Base-by-base conservation (phyloP, 2,113 vertebrate genomes). In the Heterotis niloticus region DNA sequence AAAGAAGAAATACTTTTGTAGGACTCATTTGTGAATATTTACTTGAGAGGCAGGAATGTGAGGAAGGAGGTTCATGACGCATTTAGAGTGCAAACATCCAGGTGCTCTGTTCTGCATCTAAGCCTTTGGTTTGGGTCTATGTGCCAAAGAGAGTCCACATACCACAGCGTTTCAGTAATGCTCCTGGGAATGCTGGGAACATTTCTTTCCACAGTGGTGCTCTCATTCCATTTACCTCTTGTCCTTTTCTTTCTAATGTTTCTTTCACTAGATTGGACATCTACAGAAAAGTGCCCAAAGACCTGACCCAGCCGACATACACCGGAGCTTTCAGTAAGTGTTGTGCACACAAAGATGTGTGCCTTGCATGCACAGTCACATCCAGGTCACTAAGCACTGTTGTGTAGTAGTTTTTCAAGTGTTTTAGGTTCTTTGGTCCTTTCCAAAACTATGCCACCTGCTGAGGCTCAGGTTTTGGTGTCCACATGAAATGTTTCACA, bases 251-350 rank as follows among this genome's bases (percentile, higher is more conserved):
- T 81, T 81, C 83, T 76, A 77, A 74, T 62, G 51, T 29, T 12
- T 68, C 73, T 85, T 81, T 88, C 82, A 83, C 60, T 93, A 99
- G 98, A 93, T 96, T 99, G 89, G 98, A 99, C 91, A 98, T 99
- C 93, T 99, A 99, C 94, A 96, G 98, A 93, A 99, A 99, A 93
- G 97, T 99, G 83, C 98, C 98, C 88, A 99, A 98, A 94, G 98
- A 99, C 92, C 95, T 99, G 80, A 99, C 98, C 16, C 98, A 99
- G 92, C 98, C 98, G 78, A 99, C 98, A 0, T 99, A 98, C 89
- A 98, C 96, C 60, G 98, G 98, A 88, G 98, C 97, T 78, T 96
- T 98, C 85, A 98, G 98, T 99, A 90, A 99, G 98, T 99, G 90
- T 44, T 34, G 20, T 24, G 10, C n/a, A 18, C 9, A 18, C 62